Evolutionary conservation across 2,888 invertebrate genomes (phyloP).

Genomic region (Stegana nigrithorax): DNA sequence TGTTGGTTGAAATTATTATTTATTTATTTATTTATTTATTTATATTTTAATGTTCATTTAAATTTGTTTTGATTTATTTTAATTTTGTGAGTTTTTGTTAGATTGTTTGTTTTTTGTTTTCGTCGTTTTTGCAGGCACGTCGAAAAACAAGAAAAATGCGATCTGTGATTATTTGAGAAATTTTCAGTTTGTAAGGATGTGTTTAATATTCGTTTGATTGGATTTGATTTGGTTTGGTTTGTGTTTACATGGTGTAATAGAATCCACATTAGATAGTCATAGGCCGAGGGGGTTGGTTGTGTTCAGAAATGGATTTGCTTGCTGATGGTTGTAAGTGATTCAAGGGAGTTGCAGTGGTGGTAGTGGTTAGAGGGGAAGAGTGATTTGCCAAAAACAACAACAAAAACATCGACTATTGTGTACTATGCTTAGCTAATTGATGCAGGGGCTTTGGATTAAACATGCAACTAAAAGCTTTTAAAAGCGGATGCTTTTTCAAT

Average conservation of each 20-base stretch:
- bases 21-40: too few relatives aligned
- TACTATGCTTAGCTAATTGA: too few relatives aligned
- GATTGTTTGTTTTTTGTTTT: conserved; percentile 20
- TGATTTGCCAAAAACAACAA: too few relatives aligned
- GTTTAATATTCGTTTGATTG: too few relatives aligned
- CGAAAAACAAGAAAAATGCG: conserved; percentile 46
- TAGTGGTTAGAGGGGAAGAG: too few relatives aligned
- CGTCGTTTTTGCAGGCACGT: conserved; percentile 13
- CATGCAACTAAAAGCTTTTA: too few relatives aligned
- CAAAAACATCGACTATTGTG: too few relatives aligned
- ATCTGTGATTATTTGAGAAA: conserved; percentile 35
- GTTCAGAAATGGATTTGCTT: not conserved
- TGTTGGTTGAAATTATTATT: too few relatives aligned
- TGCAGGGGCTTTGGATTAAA: too few relatives aligned
- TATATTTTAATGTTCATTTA: too few relatives aligned
- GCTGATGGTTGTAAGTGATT: not conserved
- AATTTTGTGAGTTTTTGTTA: conserved; percentile 2
- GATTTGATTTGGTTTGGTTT: not conserved
- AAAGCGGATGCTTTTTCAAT: too few relatives aligned
- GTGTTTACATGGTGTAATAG: not conserved
- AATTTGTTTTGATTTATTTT: conserved; percentile 6
- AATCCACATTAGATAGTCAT: conserved; percentile 24
- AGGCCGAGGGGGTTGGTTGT: conserved; percentile 30
- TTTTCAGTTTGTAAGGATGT: not conserved
- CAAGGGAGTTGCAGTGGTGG: not conserved